Evolutionary conservation across 2,113 vertebrate genomes (phyloP).

Genomic region (Steatornis caripensis): DNA sequence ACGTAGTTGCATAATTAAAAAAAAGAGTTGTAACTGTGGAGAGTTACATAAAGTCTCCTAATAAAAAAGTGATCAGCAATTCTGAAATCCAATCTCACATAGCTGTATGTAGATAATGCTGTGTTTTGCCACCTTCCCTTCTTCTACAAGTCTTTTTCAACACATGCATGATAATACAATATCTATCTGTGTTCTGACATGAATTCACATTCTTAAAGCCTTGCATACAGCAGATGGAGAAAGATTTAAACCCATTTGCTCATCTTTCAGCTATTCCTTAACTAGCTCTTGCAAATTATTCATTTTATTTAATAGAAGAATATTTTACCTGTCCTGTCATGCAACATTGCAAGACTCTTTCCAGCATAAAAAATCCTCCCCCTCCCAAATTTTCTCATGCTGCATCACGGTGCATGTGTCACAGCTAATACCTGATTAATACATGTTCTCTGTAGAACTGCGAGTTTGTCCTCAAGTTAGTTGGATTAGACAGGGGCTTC

Average conservation of each 20-base stretch:
- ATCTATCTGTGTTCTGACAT: background rate
- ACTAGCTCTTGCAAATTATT: background rate
- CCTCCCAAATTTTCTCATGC: background rate
- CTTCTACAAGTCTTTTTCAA: background rate
- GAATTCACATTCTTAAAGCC: background rate
- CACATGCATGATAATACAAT: background rate
- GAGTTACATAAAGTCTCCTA: background rate
- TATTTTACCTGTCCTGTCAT: background rate
- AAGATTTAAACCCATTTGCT: background rate
- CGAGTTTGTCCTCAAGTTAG: background rate
- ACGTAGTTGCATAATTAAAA: background rate
- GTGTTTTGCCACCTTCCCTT: background rate
- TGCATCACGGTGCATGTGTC: background rate
- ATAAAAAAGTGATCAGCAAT: background rate
- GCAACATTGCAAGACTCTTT: background rate
- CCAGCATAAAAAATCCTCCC: background rate
- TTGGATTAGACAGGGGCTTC: conserved; percentile 7
- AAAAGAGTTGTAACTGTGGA: background rate
- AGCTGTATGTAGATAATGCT: background rate
- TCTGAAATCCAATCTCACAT: background rate
- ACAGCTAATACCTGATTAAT: background rate
- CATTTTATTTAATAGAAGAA: background rate
- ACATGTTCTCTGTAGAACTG: background rate
- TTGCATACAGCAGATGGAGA: background rate
- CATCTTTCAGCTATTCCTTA: background rate